Evolutionary conservation across 64 coral and sea anemone genomes (phyloP).

Genomic region (Orbicella faveolata): DNA sequence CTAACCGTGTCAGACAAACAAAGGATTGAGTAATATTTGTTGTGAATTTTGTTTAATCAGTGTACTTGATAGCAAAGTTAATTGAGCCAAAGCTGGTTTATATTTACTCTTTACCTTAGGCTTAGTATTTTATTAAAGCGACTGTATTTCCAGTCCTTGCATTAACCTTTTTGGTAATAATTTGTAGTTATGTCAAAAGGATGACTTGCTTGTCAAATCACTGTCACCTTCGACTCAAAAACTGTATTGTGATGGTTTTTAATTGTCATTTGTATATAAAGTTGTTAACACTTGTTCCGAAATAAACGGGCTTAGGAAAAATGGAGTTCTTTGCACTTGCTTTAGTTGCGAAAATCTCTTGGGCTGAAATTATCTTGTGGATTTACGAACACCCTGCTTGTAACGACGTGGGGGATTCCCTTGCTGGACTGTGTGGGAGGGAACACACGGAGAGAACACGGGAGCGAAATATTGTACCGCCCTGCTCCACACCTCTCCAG

Average conservation of each 20-base stretch:
- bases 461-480: not conserved
- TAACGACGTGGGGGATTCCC: conserved; percentile 3
- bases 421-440: not conserved
- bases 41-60: not conserved
- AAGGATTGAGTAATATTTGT: not conserved
- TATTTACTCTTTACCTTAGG: not conserved
- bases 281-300: not conserved
- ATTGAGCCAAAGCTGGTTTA: not conserved
- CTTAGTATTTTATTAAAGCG: too few relatives aligned
- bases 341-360: too few relatives aligned
- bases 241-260: not conserved
- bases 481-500: not conserved
- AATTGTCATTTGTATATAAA: conserved; percentile 26
- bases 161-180: too few relatives aligned
- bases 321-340: not conserved
- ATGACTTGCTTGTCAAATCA: not conserved
- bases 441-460: not conserved
- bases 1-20: not conserved
- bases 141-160: too few relatives aligned
- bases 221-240: not conserved
- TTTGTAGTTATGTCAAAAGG: not conserved
- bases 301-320: conserved; percentile 9
- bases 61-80: not conserved
- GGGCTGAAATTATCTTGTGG: too few relatives aligned
- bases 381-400: too few relatives aligned